Percentiles rank a stretch among this genome's conserved stretches.
These are phyloP conservation scores for Aeoliscus strigatus DNA, from an alignment of 2,797 vertebrate species.

Conservation along the genomic window DNA sequence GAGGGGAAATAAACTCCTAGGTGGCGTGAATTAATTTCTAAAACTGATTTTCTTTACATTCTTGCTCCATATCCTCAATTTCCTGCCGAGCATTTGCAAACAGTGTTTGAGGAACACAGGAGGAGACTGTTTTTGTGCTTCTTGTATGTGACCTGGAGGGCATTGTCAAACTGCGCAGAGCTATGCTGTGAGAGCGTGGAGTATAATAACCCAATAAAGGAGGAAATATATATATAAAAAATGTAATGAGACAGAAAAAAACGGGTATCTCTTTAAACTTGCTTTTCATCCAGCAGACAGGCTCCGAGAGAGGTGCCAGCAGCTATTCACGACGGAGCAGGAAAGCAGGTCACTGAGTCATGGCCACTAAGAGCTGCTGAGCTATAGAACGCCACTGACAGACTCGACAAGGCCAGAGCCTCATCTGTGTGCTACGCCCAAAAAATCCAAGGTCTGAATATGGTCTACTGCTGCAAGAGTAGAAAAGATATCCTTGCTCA, in stretches of 20 bases:
- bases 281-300: slow-evolving; percentile 68
- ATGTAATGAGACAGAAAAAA: slow-evolving; percentile 45
- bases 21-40: too few species aligned
- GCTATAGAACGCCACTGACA: slow-evolving; percentile 73
- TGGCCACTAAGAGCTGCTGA: slow-evolving; percentile 71
- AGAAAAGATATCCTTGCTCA: slow-evolving; percentile 39
- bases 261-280: slow-evolving; percentile 57
- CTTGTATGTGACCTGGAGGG: slow-evolving; percentile 59
- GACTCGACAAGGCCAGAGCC: slow-evolving; percentile 60
- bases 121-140: slow-evolving; percentile 55
- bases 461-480: slow-evolving; percentile 27
- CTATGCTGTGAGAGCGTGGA: slow-evolving; percentile 44
- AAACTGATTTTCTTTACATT: too few species aligned
- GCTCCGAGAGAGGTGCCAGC: slow-evolving; percentile 68
- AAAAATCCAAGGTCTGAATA: slow-evolving; percentile 39
- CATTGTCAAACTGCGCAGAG: slow-evolving; percentile 63
- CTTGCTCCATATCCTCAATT: too few species aligned
- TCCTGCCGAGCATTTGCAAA: slow-evolving; percentile 35
- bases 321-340: slow-evolving; percentile 67
- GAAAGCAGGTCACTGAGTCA: slow-evolving; percentile 76
- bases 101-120: slow-evolving; percentile 24
- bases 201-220: slow-evolving; percentile 72
- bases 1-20: too few species aligned
- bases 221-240: slow-evolving; percentile 31
- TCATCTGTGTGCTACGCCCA: slow-evolving; percentile 54